These are phyloP conservation scores for Polietes domitor DNA, from an alignment of 2,888 invertebrate species.

Conservation along the genomic window DNA sequence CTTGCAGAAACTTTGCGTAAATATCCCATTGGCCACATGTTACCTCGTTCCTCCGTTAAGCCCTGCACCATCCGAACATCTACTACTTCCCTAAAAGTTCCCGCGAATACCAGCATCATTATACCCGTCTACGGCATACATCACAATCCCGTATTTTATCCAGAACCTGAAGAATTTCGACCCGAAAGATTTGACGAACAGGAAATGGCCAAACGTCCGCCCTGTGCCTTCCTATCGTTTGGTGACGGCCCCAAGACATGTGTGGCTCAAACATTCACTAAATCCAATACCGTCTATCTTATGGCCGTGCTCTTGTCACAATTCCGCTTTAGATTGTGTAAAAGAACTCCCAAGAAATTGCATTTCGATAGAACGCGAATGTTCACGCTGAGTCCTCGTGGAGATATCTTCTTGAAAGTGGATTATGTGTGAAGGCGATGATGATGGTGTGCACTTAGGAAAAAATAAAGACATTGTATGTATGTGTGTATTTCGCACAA, in stretches of 20 bases:
- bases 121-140: constrained; percentile 77
- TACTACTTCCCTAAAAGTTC: constrained; percentile 82
- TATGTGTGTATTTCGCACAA: too few species aligned
- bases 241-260: constrained; percentile 69
- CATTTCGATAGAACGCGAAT: not conserved
- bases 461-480: too few species aligned
- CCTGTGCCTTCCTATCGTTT: constrained; percentile 67
- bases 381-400: not conserved
- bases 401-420: not conserved
- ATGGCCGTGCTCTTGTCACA: constrained; percentile 64
- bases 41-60: constrained; percentile 82
- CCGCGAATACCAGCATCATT: constrained; percentile 69
- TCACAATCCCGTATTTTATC: constrained; percentile 76
- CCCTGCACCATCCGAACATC: constrained; percentile 81
- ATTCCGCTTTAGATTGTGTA: constrained; percentile 59
- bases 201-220: not conserved
- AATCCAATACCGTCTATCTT: constrained; percentile 65
- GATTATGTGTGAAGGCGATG: not conserved
- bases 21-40: constrained; percentile 81
- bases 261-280: constrained; percentile 69
- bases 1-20: constrained; percentile 82
- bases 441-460: too few species aligned
- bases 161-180: constrained; percentile 77
- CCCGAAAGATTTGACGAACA: constrained; percentile 81
- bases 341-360: constrained; percentile 52